Conservation (phyloP, 2,888 invertebrate species). For the Morinoia aosen region DNA sequence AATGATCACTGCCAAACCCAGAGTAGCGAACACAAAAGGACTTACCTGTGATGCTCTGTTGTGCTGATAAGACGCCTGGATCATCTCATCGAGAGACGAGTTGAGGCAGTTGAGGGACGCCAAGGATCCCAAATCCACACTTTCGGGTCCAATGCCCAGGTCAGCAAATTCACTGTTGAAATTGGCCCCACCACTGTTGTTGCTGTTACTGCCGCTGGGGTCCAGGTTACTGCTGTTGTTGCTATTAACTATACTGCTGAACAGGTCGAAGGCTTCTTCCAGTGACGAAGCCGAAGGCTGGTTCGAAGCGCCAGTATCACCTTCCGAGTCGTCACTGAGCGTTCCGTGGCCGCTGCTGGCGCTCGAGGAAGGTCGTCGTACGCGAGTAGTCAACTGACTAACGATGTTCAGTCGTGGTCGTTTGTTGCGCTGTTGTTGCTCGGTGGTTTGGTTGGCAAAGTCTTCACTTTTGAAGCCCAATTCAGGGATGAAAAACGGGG, state of each 20-base stretch:
- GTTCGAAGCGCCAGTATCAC: neutral
- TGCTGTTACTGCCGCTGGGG: neutral
- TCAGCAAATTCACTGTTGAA: neutral
- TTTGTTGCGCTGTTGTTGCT: neutral
- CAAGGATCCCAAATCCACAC: slow-evolving; percentile 27
- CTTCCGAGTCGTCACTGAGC: slow-evolving; percentile 38
- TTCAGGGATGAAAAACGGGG: neutral
- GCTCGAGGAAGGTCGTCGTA: slow-evolving; percentile 22
- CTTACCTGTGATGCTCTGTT: slow-evolving; percentile 54
- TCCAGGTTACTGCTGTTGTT: neutral
- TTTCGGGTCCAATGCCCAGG: slow-evolving; percentile 39
- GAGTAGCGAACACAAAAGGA: neutral
- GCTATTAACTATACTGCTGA: neutral
- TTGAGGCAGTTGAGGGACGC: slow-evolving; percentile 59
- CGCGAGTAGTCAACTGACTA: slow-evolving; percentile 5
- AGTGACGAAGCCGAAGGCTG: neutral
- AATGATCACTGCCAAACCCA: neutral
- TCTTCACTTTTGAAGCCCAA: neutral
- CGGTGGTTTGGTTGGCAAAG: neutral
- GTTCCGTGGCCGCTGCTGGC: slow-evolving; percentile 46
- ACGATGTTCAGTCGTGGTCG: neutral
- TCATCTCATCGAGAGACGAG: slow-evolving; percentile 67
- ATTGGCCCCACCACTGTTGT: neutral
- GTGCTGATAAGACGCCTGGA: slow-evolving; percentile 66
- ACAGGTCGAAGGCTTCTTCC: slow-evolving; percentile 23